Evolutionary conservation across 2,797 vertebrate species (phyloP).

Genomic region (Amblyraja radiata): DNA sequence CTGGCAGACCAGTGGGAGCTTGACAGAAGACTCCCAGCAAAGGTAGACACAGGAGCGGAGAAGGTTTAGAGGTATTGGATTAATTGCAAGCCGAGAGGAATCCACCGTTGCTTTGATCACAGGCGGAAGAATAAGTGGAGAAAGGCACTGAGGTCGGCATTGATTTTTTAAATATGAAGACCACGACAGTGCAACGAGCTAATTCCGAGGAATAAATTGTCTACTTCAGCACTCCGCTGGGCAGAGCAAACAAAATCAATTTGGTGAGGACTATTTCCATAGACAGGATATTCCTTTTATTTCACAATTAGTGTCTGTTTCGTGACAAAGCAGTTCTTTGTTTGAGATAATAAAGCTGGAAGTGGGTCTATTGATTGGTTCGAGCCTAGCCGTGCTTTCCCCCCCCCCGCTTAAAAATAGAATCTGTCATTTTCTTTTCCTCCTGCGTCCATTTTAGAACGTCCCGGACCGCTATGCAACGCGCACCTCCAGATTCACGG

Average conservation of each 20-base stretch:
- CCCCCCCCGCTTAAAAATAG: no score
- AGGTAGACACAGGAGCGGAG: not conserved
- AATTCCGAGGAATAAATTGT: not conserved
- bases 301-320: not conserved
- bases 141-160: not conserved
- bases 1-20: not conserved
- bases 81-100: not conserved
- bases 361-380: not conserved
- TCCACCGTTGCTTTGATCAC: not conserved
- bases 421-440: not conserved
- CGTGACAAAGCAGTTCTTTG: constrained; percentile 22
- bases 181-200: not conserved
- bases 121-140: not conserved
- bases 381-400: not conserved
- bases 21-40: not conserved
- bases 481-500: not conserved
- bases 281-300: not conserved
- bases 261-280: not conserved
- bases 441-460: not conserved
- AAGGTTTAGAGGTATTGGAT: not conserved
- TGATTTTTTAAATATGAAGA: constrained; percentile 5
- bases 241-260: constrained; percentile 22
- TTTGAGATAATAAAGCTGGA: not conserved
- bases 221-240: not conserved
- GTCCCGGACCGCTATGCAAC: not conserved